Evolutionary conservation across 2,888 invertebrate genomes (phyloP).

Genomic region (Nematopogon swammerdamellus): DNA sequence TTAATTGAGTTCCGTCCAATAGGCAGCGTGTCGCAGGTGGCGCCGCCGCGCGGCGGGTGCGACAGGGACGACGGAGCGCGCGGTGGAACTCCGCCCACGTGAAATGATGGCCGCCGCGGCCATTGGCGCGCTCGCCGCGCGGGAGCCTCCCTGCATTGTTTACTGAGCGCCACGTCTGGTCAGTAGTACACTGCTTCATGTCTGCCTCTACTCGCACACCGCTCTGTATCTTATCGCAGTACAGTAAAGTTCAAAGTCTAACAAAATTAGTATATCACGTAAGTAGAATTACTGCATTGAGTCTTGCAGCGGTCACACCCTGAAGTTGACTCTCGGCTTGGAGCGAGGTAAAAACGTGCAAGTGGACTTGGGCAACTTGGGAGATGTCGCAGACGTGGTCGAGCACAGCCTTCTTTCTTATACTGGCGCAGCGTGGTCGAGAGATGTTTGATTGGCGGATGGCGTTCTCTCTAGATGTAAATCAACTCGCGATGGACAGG

Average conservation of each 20-base stretch:
- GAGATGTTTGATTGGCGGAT: neutral
- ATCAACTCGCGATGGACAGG: neutral
- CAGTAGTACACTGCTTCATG: neutral
- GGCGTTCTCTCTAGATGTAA: neutral
- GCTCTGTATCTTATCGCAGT: neutral
- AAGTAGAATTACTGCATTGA: no score
- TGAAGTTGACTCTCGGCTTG: neutral
- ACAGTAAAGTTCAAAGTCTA: neutral
- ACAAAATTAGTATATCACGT: neutral
- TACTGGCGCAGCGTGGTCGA: neutral
- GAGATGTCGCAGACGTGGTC: no score
- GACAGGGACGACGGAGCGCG: conserved; percentile 25
- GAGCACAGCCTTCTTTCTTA: no score
- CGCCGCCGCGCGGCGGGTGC: conserved; percentile 11
- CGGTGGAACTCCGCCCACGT: conserved; percentile 51
- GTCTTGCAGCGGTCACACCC: neutral
- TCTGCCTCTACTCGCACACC: neutral
- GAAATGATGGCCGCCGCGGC: conserved; percentile 63
- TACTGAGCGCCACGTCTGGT: neutral
- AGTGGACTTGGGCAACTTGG: neutral
- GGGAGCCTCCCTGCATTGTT: conserved; percentile 26
- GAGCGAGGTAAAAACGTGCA: neutral
- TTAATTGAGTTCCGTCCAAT: conserved; percentile 52
- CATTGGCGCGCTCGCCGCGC: conserved; percentile 54
- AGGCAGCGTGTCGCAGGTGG: conserved; percentile 33